A percentile compares a stretch with the other conserved stretches of the same genome.
These are phyloP conservation scores for Drosophila micromelanica DNA, from an alignment of 1,140 invertebrate species.

Conservation along the genomic window DNA sequence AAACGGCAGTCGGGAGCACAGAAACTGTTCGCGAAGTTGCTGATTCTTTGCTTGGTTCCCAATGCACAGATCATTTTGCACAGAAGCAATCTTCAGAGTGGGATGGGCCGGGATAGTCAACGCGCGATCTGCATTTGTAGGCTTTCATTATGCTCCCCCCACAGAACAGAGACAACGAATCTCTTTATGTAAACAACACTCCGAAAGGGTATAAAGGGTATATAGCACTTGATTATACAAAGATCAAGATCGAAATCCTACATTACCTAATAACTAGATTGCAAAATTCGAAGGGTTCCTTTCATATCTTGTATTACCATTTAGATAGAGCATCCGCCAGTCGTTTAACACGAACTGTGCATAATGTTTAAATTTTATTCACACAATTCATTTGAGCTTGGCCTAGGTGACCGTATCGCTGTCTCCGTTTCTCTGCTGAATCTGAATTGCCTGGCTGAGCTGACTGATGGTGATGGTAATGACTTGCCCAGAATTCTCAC, in stretches of 20 bases:
- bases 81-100: constrained; percentile 4
- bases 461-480: constrained; percentile 76
- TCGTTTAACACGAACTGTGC: not conserved
- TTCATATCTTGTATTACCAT: no score
- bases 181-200: not conserved
- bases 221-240: not conserved
- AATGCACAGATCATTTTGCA: constrained; percentile 24
- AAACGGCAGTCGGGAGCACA: constrained; percentile 1
- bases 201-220: constrained; percentile 14
- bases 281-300: no score
- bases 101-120: not conserved
- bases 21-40: constrained; percentile 16
- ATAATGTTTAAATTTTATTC: constrained; percentile 71
- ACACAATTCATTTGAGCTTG: constrained; percentile 81
- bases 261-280: no score
- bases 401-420: constrained; percentile 63
- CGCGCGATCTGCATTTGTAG: constrained; percentile 62
- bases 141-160: constrained; percentile 45
- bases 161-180: not conserved
- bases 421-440: constrained; percentile 18
- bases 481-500: constrained; percentile 77
- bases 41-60: constrained; percentile 6
- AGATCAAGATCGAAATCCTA: no score
- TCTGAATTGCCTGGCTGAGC: constrained; percentile 59
- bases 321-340: constrained; percentile 15